Percentiles rank a stretch among this genome's conserved stretches.
Evolutionary conservation across 2,113 vertebrate species (phyloP).

Genomic region (Prolemur simus): DNA sequence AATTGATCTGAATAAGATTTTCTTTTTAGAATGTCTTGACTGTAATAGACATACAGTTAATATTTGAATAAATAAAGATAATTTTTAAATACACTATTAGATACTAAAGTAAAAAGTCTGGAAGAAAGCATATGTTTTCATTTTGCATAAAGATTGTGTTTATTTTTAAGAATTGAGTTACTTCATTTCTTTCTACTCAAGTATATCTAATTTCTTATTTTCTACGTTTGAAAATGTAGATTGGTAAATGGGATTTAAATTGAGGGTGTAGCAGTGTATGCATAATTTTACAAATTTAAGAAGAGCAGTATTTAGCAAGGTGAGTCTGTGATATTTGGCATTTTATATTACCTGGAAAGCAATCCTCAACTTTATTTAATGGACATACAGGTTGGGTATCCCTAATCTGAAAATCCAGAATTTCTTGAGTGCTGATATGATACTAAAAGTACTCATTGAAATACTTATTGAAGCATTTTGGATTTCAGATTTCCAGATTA

Average conservation of each 20-base stretch:
- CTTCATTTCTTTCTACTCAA: background rate
- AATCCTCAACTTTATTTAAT: background rate
- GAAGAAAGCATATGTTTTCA: background rate
- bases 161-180: conserved; percentile 27
- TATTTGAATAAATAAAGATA: background rate
- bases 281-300: conserved; percentile 38
- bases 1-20: background rate
- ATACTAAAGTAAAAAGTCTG: background rate
- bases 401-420: background rate
- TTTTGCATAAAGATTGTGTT: conserved; percentile 31
- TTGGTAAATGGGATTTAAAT: conserved; percentile 39
- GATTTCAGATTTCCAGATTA: background rate
- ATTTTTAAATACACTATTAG: background rate
- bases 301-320: background rate
- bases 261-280: background rate
- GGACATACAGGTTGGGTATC: background rate
- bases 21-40: conserved; percentile 8
- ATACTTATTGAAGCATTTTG: background rate
- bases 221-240: conserved; percentile 7
- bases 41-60: background rate
- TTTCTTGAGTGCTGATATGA: background rate
- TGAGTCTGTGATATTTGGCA: background rate
- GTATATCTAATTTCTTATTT: background rate
- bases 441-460: background rate
- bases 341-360: background rate